Conservation (phyloP, 2,888 invertebrate species). For the Eugnorisma glareosa region DNA sequence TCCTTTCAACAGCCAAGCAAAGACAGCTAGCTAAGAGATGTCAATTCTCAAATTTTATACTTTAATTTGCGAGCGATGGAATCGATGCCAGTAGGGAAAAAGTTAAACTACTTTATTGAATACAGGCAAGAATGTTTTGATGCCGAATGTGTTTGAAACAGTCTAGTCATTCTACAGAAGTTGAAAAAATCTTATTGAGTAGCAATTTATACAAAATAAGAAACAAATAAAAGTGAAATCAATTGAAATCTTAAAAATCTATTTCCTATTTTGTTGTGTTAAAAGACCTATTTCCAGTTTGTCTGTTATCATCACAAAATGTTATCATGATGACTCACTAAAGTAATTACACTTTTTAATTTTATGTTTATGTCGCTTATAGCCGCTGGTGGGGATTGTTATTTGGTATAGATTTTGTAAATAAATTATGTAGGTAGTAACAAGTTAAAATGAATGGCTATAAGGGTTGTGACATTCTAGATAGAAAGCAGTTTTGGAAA, state of each 20-base stretch:
- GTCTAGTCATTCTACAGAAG: not conserved
- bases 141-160: conserved; percentile 3
- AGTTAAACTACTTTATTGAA: not conserved
- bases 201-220: conserved; percentile 13
- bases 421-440: conserved; percentile 33
- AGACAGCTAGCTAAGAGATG: not conserved
- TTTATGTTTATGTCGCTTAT: conserved; percentile 26
- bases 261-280: too few species aligned
- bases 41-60: not conserved
- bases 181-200: not conserved
- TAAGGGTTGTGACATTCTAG: conserved; percentile 68
- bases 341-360: conserved; percentile 19
- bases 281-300: conserved; percentile 25
- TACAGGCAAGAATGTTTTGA: too few species aligned
- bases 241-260: not conserved
- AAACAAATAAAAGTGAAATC: not conserved
- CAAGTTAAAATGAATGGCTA: conserved; percentile 56
- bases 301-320: conserved; percentile 44
- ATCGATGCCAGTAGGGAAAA: not conserved
- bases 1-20: not conserved
- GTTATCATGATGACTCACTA: conserved; percentile 31
- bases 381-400: conserved; percentile 30
- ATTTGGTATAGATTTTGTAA: conserved; percentile 39
- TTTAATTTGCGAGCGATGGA: not conserved
- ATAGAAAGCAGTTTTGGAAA: conserved; percentile 55